These are phyloP conservation scores for Palythoa grandiflora DNA, from an alignment of 92 coral and sea anemone genomes.

Conservation along the genomic window DNA sequence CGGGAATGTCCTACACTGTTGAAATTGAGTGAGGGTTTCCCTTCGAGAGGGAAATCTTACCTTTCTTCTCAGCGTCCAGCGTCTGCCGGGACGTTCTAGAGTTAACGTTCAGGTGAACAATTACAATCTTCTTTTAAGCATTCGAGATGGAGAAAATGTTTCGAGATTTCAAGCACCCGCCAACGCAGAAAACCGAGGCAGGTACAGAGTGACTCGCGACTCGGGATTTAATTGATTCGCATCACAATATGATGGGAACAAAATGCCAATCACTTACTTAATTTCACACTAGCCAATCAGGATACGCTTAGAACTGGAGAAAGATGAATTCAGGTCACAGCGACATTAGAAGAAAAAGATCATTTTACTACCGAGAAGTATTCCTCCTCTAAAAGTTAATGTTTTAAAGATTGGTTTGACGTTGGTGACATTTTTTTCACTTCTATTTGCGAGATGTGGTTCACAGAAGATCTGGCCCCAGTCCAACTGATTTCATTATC, in stretches of 20 bases:
- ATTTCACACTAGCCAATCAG: slow-evolving; percentile 24
- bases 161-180: not conserved
- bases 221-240: slow-evolving; percentile 29
- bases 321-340: not conserved
- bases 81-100: slow-evolving; percentile 34
- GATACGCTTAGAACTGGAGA: not conserved
- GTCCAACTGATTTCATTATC: not conserved
- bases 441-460: not conserved
- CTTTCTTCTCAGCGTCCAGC: slow-evolving; percentile 12
- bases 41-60: not conserved
- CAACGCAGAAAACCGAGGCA: slow-evolving; percentile 39
- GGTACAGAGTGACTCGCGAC: slow-evolving; percentile 46
- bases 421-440: not conserved
- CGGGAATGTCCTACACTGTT: not conserved
- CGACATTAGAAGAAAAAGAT: not conserved
- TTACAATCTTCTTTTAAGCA: not conserved
- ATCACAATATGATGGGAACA: not conserved
- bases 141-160: not conserved
- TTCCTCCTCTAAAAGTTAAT: not conserved
- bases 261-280: slow-evolving; percentile 31
- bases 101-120: not conserved
- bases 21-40: not conserved
- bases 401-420: not conserved
- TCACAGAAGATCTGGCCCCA: not conserved
- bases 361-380: not conserved